These are phyloP conservation scores for Halcyon leucocephala DNA, from an alignment of 2,797 vertebrate genomes.

Conservation along the genomic window DNA sequence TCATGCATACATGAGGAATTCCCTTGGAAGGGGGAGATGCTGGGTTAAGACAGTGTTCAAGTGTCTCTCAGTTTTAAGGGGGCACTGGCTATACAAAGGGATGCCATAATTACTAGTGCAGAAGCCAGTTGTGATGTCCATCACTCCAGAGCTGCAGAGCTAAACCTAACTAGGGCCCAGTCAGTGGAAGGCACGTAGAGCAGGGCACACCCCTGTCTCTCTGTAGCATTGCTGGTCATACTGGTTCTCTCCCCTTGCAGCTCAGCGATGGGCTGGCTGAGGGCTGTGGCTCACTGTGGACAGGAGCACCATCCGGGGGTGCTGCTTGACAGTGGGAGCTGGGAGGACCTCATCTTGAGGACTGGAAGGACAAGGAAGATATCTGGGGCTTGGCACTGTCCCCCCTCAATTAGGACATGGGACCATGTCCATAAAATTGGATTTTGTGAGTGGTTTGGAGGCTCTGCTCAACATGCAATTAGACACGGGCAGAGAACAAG, in stretches of 20 bases:
- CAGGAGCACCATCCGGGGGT: background rate
- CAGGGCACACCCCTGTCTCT: background rate
- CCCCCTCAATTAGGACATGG: background rate
- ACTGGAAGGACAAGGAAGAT: background rate
- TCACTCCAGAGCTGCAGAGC: background rate
- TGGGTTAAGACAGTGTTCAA: background rate
- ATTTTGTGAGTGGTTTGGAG: background rate
- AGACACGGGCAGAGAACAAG: background rate
- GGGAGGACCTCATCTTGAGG: background rate
- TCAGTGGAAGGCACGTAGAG: accelerated
- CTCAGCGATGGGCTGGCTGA: accelerated
- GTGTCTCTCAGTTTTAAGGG: accelerated
- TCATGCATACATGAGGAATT: background rate
- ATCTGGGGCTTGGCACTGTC: background rate
- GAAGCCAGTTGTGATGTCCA: background rate
- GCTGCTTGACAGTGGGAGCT: background rate
- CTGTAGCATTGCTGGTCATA: accelerated
- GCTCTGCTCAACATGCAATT: background rate
- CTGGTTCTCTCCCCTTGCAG: accelerated
- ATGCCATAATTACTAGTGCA: background rate
- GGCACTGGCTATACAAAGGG: background rate
- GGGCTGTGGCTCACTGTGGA: accelerated
- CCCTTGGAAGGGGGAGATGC: background rate
- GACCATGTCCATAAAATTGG: background rate
- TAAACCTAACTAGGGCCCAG: background rate